A percentile compares a stretch with the other conserved stretches of the same genome.
Conservation (phyloP, 2,888 invertebrate genomes). For the Acronicta psi region DNA sequence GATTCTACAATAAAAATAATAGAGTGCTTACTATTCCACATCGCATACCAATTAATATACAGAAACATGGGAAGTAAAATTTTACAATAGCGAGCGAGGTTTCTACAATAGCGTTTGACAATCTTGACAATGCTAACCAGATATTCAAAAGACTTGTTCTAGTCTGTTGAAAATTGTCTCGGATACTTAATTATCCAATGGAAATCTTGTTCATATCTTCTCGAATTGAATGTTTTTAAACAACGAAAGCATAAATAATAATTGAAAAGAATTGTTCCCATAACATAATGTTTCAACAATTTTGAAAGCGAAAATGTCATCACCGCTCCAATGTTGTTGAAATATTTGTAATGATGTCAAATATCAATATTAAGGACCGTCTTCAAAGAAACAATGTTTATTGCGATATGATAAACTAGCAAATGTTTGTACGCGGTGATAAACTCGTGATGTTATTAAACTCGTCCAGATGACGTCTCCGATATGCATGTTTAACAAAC, state of each 20-base stretch:
- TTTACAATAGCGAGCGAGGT: conserved; percentile 14
- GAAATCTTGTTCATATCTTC: conserved; percentile 15
- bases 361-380: conserved; percentile 21
- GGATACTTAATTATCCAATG: conserved; percentile 24
- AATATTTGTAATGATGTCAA: conserved; percentile 14
- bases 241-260: not conserved
- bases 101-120: conserved; percentile 5
- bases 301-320: too few relatives aligned
- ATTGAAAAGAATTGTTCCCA: too few relatives aligned
- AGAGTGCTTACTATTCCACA: conserved; percentile 15
- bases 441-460: conserved; percentile 6
- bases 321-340: not conserved
- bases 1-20: conserved; percentile 26
- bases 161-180: conserved; percentile 9
- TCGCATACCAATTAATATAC: conserved; percentile 19
- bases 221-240: conserved; percentile 7
- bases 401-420: conserved; percentile 29
- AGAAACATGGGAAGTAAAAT: conserved; percentile 24
- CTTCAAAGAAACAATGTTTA: conserved; percentile 20
- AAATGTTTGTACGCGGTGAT: conserved; percentile 9
- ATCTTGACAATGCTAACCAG: conserved; percentile 6
- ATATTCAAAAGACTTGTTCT: conserved; percentile 29
- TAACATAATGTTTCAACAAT: not conserved
- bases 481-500: conserved; percentile 22
- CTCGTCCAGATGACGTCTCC: conserved; percentile 11